Base-by-base conservation (phyloP, 2,888 invertebrate species). In the Cyrtodaria siliqua region DNA sequence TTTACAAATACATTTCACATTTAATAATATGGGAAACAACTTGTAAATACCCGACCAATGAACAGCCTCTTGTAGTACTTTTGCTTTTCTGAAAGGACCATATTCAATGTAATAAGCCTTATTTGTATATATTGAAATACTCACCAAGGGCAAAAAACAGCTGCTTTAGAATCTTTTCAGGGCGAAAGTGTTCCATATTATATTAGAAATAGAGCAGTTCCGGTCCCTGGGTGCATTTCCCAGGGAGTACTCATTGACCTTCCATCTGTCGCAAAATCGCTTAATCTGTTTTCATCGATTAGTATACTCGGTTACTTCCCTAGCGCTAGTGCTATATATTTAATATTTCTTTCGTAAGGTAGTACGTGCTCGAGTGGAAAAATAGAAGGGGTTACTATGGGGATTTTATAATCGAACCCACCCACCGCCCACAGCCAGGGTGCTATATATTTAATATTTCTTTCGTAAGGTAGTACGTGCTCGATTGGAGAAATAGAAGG, bases 51-150 rank as follows among this genome's bases (percentile, higher is more conserved):
- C 4, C 33, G 12, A 33, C 33, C 33, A 33, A 33, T 33, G 33
- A 33, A 33, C 6, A 8, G 33, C 33, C 12, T 33, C 33, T 4
- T 4, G 33, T 33, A 33, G 33, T 33, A 33, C 33, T 33, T 12
- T 33, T 33, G 12, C 18, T 26, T 53, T 26, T 40, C 38, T 57
- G 33, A 72, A 68, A 69, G 57, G 63, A 63, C 20, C 49, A 57
- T 52, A 52, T 50, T 47, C 49, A 68, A 49, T 38, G 68, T 60
- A 69, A 59, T 68, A 63, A 64, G 64, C 60, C 68, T 53, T 56
- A 64, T 68, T 78, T 78, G 77, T 78, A 78, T 69, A 67, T 70
- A 57, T 62, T 67, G 66, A 71, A 76, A 75, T 33, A 33, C 12
- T 33, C 33, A 33, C 33, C 33, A 33, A 33, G 33, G 12, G 33